phyloP scores from a whole-genome alignment of 1,140 invertebrate genomes.

The Drosophila lowei region DNA sequence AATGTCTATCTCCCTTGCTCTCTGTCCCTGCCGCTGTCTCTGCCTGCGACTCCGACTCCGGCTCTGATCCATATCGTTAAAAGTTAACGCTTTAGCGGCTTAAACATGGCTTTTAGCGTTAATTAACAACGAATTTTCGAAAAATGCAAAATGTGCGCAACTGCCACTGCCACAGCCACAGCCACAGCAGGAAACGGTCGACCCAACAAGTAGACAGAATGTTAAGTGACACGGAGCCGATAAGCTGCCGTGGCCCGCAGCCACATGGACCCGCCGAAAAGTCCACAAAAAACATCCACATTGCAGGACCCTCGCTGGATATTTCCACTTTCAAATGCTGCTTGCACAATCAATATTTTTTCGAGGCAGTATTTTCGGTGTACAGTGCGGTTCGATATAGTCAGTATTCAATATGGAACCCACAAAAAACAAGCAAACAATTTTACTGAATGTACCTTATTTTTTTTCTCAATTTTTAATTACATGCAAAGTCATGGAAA shows the following conservation, averaged over 20 bases:
- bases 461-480: background rate
- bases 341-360: conserved; percentile 9
- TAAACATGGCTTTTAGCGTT: conserved; percentile 82
- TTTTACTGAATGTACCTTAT: too few relatives aligned
- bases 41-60: conserved; percentile 16
- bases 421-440: too few relatives aligned
- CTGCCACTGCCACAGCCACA: background rate
- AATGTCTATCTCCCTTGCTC: conserved; percentile 53
- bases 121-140: conserved; percentile 79
- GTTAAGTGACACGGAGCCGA: conserved; percentile 60
- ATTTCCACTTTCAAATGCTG: conserved; percentile 23
- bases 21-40: conserved; percentile 11
- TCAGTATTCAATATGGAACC: background rate
- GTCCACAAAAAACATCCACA: conserved; percentile 37
- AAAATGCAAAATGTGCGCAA: conserved; percentile 65
- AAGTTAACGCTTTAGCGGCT: conserved; percentile 80
- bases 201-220: conserved; percentile 69
- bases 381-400: too few relatives aligned
- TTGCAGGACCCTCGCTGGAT: conserved; percentile 36
- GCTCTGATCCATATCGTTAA: conserved; percentile 74
- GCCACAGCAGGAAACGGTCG: conserved; percentile 28
- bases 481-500: background rate
- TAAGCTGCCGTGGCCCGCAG: conserved; percentile 44
- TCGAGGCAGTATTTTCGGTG: background rate
- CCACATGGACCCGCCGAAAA: conserved; percentile 44